Evolutionary conservation across 35 echinoderm and acorn worm genomes (phyloP), one percentile per base, ranked within the genome.

Genomic region (Eucidaris tribuloides): DNA sequence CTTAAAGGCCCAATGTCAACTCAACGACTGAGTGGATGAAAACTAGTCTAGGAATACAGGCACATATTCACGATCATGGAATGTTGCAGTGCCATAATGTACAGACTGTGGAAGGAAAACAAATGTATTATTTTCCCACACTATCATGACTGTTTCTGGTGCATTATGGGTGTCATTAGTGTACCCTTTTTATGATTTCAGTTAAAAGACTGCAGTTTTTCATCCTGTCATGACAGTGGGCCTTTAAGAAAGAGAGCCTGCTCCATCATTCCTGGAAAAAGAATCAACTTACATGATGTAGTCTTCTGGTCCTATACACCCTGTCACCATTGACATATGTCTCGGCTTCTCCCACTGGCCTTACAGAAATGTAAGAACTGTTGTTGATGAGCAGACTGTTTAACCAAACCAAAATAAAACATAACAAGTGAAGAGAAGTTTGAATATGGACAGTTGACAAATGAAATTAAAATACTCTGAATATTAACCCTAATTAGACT

Each of bases 271-370:
- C 56, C 18, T 11, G 22, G 7, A 5, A 59, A 3, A 59, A 24
- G 5, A 24, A 23, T 2, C 4, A 18, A 84, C 89, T 92, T 74
- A 92, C 89, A 77, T 92, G 89, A 60, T 92, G 83, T 3, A 92
- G 50, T 14, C 43, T 49, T 44, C 58, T 85, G 45, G 76, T n/a
- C 27, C 49, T 57, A 20, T 44, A 31, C 35, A 92, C 81, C 7
- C 65, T 25, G n/a, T 59, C 54, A 57, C 89, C 89, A 66, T 92
- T 92, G 9, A 92, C 61, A 71, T 43, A 92, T 2, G 89, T 92
- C 77, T 86, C 71, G 13, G 89, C 89, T 7, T 86, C 71, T 0
- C 57, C 33, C 28, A 86, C 59, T 42, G 89, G 83, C 45, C 45
- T 45, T 3, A 86, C 55, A 0, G 71, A 80, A 24, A 92, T 63